Conservation (phyloP, 2,888 invertebrate species). For the Atrina japonica region DNA sequence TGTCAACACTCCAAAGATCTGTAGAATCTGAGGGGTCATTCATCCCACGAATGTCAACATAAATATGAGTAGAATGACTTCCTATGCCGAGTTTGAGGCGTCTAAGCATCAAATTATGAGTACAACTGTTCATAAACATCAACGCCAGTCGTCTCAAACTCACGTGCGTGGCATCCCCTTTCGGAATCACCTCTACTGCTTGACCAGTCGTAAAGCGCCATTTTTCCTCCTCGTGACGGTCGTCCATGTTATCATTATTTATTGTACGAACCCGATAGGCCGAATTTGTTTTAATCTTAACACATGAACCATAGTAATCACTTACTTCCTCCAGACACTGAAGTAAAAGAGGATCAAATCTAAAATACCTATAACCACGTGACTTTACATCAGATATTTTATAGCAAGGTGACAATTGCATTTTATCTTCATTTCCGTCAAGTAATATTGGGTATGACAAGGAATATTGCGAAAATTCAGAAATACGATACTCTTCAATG, state of each 20-base stretch:
- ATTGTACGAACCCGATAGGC: slow-evolving; percentile 54
- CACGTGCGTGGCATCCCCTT: slow-evolving; percentile 13
- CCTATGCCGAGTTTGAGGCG: slow-evolving; percentile 52
- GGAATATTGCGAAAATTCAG: not conserved
- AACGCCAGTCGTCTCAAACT: slow-evolving; percentile 32
- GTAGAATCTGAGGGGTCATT: slow-evolving; percentile 28
- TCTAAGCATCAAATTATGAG: slow-evolving; percentile 42
- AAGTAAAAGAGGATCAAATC: slow-evolving; percentile 53
- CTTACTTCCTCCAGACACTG: slow-evolving; percentile 52
- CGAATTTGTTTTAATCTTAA: slow-evolving; percentile 45
- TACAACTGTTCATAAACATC: slow-evolving; percentile 42
- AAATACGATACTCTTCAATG: slow-evolving; percentile 41
- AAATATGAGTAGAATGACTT: slow-evolving; percentile 47
- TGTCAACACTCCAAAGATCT: slow-evolving; percentile 53
- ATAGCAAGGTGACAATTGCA: slow-evolving; percentile 32
- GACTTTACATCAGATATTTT: slow-evolving; percentile 36
- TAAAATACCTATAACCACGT: slow-evolving; percentile 42
- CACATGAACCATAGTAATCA: slow-evolving; percentile 40
- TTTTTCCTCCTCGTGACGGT: slow-evolving; percentile 51
- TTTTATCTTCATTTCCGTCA: slow-evolving; percentile 30
- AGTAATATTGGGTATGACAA: slow-evolving; percentile 19
- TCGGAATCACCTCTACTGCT: slow-evolving; percentile 55
- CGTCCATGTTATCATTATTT: slow-evolving; percentile 53
- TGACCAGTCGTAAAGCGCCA: slow-evolving; percentile 53
- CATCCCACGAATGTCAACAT: slow-evolving; percentile 50